A percentile compares a stretch with the other conserved stretches of the same genome.
These are phyloP conservation scores for Megathymus violae DNA, from an alignment of 1,140 invertebrate genomes.

Conservation along the genomic window DNA sequence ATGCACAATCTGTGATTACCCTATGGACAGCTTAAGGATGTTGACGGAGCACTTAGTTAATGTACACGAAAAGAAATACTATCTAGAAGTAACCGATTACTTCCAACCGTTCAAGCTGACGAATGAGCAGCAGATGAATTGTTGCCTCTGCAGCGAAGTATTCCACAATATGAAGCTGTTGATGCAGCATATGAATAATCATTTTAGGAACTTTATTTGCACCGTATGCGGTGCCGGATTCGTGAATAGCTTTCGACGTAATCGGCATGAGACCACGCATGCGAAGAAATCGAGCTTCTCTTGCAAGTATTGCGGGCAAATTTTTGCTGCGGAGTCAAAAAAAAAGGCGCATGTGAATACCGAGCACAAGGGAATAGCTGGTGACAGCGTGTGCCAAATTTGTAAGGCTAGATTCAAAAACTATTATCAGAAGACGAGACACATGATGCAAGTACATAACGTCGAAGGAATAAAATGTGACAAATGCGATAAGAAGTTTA, in stretches of 20 bases:
- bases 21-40: conserved; percentile 54
- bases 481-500: conserved; percentile 72
- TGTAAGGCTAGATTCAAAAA: conserved; percentile 76
- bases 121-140: conserved; percentile 66
- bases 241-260: conserved; percentile 70
- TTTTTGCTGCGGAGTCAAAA: conserved; percentile 70
- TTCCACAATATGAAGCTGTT: conserved; percentile 76
- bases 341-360: conserved; percentile 73
- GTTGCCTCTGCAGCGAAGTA: conserved; percentile 64
- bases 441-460: conserved; percentile 75
- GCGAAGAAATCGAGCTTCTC: conserved; percentile 65
- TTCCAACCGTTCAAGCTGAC: conserved; percentile 73
- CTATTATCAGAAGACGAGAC: conserved; percentile 76
- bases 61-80: conserved; percentile 68
- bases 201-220: conserved; percentile 76
- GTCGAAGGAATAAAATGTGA: conserved; percentile 72
- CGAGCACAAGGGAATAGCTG: conserved; percentile 75
- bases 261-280: conserved; percentile 71
- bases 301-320: conserved; percentile 64
- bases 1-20: conserved; percentile 64
- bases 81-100: conserved; percentile 64
- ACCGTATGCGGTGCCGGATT: conserved; percentile 72
- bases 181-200: conserved; percentile 76
- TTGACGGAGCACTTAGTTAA: conserved; percentile 67
- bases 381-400: conserved; percentile 72